Evolutionary conservation across 2,113 vertebrate genomes (phyloP), one percentile per base, ranked within the genome.

Genomic region (Sceloporus undulatus): DNA sequence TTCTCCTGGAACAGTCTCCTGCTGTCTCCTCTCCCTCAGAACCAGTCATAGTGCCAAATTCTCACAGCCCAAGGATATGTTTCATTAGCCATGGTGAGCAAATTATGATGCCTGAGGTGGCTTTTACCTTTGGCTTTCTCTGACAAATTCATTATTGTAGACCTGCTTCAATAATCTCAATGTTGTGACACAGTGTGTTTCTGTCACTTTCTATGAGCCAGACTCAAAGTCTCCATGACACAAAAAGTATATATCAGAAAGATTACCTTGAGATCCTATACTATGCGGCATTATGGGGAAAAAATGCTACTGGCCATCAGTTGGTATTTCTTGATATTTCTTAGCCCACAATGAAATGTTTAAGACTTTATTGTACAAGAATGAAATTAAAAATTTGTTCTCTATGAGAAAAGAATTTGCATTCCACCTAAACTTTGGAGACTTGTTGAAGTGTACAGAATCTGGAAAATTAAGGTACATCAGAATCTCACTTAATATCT

Each of bases 111-210:
- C n/a, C n/a, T 70, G 80, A 52, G 38, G 59, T 59, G 9, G 82
- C 65, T 25, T 71, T 83, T 78, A 87, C 11, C 5, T 90, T 85
- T 82, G 11, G 86, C 42, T 92, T 70, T 77, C 52, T 83, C 87
- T 40, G 89, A 82, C 2, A 9, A 82, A 77, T 85, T 79, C 23
- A 54, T 85, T 85, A 87, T 66, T 4, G 40, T 59, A 81, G 23
- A 13, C 0, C 1, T 5, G 29, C 79, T 91, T 79, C 34, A 86
- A 16, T 90, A 85, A 89, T 92, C 52, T 80, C 27, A 21, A 2
- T 91, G 88, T 73, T 85, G 11, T 56, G 48, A 68, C 52, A 77
- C 5, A 78, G 48, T 5, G 0, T 87, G 11, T 73, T 92, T 85
- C 40, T 78, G 54, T 52, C 77, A 89, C 1, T 65, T 85, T 62